phyloP scores from a whole-genome alignment of 2,113 vertebrate genomes.

The Zingel zingel region DNA sequence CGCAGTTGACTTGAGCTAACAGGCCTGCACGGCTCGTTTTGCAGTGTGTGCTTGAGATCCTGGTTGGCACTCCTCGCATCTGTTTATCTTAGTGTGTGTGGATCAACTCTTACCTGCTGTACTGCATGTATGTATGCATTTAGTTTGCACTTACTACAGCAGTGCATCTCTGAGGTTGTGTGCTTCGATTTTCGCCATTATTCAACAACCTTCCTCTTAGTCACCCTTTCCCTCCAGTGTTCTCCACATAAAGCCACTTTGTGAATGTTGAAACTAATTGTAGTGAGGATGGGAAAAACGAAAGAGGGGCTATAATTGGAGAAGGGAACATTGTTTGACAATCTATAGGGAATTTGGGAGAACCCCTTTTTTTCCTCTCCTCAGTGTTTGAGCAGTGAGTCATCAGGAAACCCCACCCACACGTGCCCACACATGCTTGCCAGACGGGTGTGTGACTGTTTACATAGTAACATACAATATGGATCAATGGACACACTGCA shows the following conservation, averaged over 20 bases:
- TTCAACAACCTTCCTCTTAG: conserved; percentile 44
- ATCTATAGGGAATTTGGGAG: conserved; percentile 34
- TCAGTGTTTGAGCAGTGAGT: conserved; percentile 54
- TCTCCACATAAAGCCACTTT: conserved; percentile 24
- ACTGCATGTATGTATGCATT: too few relatives aligned
- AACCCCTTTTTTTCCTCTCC: conserved; percentile 6
- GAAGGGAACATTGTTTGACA: conserved; percentile 9
- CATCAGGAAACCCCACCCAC: conserved; percentile 68
- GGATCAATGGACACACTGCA: conserved; percentile 6
- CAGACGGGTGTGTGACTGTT: conserved; percentile 30
- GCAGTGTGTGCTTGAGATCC: neutral
- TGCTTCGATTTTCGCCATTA: neutral
- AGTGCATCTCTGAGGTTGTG: neutral
- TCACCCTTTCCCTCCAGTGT: conserved; percentile 57
- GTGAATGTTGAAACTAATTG: neutral
- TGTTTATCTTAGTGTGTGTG: neutral
- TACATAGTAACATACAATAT: conserved; percentile 34
- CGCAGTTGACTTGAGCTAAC: neutral
- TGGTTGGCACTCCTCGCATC: neutral
- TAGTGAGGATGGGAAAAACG: conserved; percentile 4
- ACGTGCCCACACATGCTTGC: conserved; percentile 30
- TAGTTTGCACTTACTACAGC: neutral
- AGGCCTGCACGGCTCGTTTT: neutral
- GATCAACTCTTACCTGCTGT: neutral
- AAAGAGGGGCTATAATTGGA: conserved; percentile 32